Percentiles rank a stretch among this genome's conserved stretches.
Conservation (phyloP, 2,888 invertebrate genomes). For the Cristatella mucedo region DNA sequence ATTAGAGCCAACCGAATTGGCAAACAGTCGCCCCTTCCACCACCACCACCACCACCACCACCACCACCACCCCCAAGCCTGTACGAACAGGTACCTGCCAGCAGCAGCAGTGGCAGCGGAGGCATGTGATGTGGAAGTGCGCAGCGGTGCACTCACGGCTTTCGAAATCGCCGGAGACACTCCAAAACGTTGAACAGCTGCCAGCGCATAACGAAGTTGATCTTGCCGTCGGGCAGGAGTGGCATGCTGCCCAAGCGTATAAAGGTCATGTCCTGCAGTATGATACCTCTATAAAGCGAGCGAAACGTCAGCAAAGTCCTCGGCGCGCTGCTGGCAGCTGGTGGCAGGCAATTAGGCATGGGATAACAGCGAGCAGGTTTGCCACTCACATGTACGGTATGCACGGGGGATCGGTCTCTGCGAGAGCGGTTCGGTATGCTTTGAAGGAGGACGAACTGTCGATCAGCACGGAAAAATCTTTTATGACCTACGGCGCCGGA, state of each 20-base stretch:
- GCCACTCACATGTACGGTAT: constrained; percentile 88
- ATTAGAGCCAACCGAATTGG: no score
- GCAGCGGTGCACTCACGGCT: constrained; percentile 82
- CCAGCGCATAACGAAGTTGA: constrained; percentile 82
- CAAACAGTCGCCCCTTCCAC: no score
- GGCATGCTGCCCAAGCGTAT: constrained; percentile 94
- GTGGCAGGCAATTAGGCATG: no score
- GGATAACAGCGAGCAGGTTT: constrained; percentile 1
- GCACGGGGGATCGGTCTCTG: constrained; percentile 88
- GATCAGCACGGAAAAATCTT: constrained; percentile 85
- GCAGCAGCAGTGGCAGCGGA: no score
- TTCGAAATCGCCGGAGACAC: constrained; percentile 91
- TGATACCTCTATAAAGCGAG: constrained; percentile 67
- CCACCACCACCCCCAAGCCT: no score
- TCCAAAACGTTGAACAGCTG: constrained; percentile 95
- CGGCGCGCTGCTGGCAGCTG: no score
- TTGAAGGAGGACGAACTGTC: constrained; percentile 95
- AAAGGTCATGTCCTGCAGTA: constrained; percentile 94
- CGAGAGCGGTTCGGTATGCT: constrained; percentile 81
- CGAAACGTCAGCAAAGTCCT: no score
- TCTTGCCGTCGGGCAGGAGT: constrained; percentile 57
- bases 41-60: no score
- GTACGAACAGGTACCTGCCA: no score
- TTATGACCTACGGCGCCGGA: no score
- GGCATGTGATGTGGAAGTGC: no score